phyloP scores from a whole-genome alignment of 2,888 invertebrate species.

The Glyphotaelius pellucidus region DNA sequence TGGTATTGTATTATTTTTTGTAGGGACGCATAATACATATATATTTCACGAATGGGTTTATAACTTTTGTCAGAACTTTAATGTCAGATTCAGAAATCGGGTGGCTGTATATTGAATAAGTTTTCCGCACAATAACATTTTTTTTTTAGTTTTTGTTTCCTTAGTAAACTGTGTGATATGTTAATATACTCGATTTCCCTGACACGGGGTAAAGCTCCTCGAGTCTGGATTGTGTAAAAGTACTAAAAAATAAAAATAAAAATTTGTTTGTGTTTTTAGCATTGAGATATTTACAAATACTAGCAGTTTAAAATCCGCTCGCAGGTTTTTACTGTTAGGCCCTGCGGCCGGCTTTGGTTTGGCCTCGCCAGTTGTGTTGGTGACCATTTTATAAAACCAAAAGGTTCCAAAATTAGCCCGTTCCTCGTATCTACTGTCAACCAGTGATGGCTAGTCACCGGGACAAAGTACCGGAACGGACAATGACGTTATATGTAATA shows the following conservation, averaged over 20 bases:
- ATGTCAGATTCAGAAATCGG: conserved; percentile 24
- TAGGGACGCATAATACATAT: background rate
- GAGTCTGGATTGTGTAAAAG: background rate
- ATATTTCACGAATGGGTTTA: conserved; percentile 15
- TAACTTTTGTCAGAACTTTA: background rate
- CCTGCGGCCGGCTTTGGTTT: too few relatives aligned
- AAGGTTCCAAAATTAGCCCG: too few relatives aligned
- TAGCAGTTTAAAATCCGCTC: too few relatives aligned
- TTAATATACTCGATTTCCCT: background rate
- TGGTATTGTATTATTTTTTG: conserved; percentile 43
- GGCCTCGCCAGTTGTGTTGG: too few relatives aligned
- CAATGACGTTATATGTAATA: too few relatives aligned
- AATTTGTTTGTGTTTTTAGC: background rate
- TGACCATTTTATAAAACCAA: too few relatives aligned
- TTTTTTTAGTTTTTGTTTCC: background rate
- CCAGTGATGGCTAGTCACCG: too few relatives aligned
- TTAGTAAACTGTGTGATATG: background rate
- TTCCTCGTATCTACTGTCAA: too few relatives aligned
- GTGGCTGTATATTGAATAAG: background rate
- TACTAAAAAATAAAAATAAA: too few relatives aligned
- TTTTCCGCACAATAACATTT: background rate
- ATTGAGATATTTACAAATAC: too few relatives aligned
- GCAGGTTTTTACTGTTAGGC: too few relatives aligned
- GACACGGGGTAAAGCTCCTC: background rate
- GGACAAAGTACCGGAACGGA: too few relatives aligned